Conservation (phyloP, 2,888 invertebrate species). For the Andrena camellia region DNA sequence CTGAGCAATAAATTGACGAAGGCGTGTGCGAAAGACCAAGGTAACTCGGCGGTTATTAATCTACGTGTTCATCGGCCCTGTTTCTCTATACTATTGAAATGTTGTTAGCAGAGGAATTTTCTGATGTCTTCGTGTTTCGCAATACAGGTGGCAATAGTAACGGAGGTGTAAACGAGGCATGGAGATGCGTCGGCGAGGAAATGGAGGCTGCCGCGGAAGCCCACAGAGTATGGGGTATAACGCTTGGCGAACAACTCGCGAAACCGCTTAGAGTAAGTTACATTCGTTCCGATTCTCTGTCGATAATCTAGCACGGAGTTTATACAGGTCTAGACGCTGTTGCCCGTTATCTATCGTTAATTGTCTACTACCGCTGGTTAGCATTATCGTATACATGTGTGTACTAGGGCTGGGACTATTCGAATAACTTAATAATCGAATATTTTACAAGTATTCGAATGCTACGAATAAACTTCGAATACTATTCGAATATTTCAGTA, state of each 20-base stretch:
- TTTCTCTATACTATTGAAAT: too few species aligned
- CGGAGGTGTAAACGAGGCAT: slow-evolving; percentile 94
- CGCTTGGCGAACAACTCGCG: slow-evolving; percentile 94
- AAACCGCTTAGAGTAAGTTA: slow-evolving; percentile 92
- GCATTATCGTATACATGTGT: too few species aligned
- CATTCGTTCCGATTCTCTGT: not conserved
- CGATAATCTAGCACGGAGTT: not conserved
- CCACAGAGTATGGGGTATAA: slow-evolving; percentile 93
- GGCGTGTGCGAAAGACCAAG: slow-evolving; percentile 88
- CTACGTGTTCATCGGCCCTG: not conserved
- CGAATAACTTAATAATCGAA: too few species aligned
- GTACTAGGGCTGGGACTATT: too few species aligned
- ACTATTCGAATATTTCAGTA: too few species aligned
- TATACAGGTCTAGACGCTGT: too few species aligned
- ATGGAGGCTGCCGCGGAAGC: slow-evolving; percentile 97
- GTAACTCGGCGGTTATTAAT: slow-evolving; percentile 59
- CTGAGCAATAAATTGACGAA: slow-evolving; percentile 94
- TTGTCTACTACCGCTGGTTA: too few species aligned
- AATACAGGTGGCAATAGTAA: slow-evolving; percentile 88
- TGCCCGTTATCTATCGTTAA: too few species aligned
- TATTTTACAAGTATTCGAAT: too few species aligned
- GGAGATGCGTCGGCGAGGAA: slow-evolving; percentile 96
- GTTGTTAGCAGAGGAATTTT: not conserved
- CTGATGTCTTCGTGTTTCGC: slow-evolving; percentile 38
- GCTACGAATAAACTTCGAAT: too few species aligned